Percentiles rank a stretch among this genome's conserved stretches.
Conservation (phyloP, 2,888 invertebrate genomes). For the Pheosia tremula region DNA sequence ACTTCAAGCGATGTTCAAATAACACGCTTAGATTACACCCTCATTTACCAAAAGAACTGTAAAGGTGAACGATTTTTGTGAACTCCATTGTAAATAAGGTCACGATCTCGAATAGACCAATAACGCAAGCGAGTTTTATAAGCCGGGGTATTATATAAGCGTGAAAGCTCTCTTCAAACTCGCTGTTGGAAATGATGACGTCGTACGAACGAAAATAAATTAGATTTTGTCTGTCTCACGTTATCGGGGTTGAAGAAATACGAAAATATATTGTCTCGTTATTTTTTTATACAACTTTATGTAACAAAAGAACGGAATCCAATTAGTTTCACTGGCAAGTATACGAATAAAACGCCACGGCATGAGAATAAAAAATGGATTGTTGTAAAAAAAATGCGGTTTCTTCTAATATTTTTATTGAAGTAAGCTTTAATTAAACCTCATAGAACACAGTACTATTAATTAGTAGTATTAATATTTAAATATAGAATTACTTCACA, state of each 20-base stretch:
- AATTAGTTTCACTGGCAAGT: background rate
- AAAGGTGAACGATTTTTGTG: constrained; percentile 30
- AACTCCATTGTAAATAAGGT: constrained; percentile 32
- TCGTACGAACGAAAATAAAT: background rate
- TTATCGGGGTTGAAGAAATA: background rate
- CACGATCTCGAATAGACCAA: constrained; percentile 36
- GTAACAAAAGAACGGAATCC: background rate
- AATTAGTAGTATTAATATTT: too few species aligned
- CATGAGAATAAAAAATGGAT: too few species aligned
- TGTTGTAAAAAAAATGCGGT: too few species aligned
- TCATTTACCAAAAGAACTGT: constrained; percentile 5
- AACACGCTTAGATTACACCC: background rate
- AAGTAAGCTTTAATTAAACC: too few species aligned
- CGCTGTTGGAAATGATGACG: background rate
- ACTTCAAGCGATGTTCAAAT: background rate
- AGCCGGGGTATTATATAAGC: constrained; percentile 5
- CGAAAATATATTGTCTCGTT: background rate
- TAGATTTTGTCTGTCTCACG: background rate
- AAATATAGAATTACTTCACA: too few species aligned
- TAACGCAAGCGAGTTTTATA: constrained; percentile 51
- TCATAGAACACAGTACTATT: too few species aligned
- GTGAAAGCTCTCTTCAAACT: background rate
- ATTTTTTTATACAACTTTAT: background rate
- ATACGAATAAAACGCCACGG: background rate
- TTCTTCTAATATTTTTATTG: too few species aligned